Percentiles rank a stretch among this genome's conserved stretches.
These are phyloP conservation scores for Cliona cf. orientalis DNA, from an alignment of 37 sponge, comb jelly and placozoan genomes.

Conservation along the genomic window DNA sequence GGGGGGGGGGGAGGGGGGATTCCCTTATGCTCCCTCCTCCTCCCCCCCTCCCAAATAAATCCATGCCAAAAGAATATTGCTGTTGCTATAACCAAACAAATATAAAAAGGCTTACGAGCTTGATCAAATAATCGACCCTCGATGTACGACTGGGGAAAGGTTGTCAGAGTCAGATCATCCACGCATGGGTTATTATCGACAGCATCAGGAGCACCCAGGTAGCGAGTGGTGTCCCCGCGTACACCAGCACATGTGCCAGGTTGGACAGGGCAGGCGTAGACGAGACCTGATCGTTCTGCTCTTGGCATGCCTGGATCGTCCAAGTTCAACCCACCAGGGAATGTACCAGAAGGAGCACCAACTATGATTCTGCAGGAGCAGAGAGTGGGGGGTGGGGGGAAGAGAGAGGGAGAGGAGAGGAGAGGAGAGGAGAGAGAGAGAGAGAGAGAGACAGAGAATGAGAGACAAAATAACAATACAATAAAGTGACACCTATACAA, in stretches of 20 bases:
- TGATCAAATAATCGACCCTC: conserved; percentile 40
- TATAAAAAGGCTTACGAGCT: conserved; percentile 10
- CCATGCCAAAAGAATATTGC: too few species aligned
- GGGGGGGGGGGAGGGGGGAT: too few species aligned
- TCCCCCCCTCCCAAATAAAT: too few species aligned
- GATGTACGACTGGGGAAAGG: background rate
- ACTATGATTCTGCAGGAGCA: conserved; percentile 30
- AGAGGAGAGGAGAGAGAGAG: background rate
- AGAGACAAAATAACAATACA: background rate
- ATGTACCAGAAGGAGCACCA: conserved; percentile 52
- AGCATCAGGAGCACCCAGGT: too few species aligned
- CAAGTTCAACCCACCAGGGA: conserved; percentile 38
- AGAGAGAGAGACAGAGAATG: background rate
- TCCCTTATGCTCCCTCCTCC: too few species aligned
- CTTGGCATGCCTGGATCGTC: background rate
- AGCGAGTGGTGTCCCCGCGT: too few species aligned
- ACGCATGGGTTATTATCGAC: background rate
- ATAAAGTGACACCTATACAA: too few species aligned
- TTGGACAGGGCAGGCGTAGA: conserved; percentile 35
- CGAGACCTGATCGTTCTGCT: conserved; percentile 27
- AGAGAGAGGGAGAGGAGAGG: background rate
- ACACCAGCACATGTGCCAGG: conserved; percentile 20
- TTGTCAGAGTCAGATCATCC: background rate
- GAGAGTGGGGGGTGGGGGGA: too few species aligned
- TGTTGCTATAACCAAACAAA: background rate